Base-by-base conservation (phyloP, 2,113 vertebrate species). In the Penelope pileata region DNA sequence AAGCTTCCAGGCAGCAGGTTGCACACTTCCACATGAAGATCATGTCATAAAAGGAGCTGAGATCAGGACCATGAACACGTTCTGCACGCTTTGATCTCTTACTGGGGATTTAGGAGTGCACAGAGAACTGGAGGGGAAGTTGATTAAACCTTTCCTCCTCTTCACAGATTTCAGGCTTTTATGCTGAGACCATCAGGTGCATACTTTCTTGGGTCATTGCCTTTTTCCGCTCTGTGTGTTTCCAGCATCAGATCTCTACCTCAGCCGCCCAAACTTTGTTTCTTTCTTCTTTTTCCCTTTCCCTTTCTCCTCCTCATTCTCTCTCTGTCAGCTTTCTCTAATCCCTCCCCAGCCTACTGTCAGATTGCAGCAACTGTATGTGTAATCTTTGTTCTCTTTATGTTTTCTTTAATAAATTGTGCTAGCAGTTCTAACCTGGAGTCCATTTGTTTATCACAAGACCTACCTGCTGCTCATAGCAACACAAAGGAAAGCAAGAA, bases 161-260 rank as follows among this genome's bases (percentile, higher is more conserved):
- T 89, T 60, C 54, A 59, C 48, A 47, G 14, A 53, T 84, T 86
- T 86, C 60, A 54, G 83, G 78, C 47, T 96, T 87, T 94, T 64
- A 69, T 64, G 64, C 83, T 50, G 34, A 68, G 68, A 75, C 75
- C 90, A 91, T 92, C 91, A 93, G 86, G 84, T 94, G 94, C 88
- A 64, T 95, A 51, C 51, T 96, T 97, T 95, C 92, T 85, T 82
- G 68, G 86, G 66, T 93, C 95, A 80, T 83, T 96, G 94, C 60
- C 90, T 95, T 88, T 87, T 90, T 83, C 78, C 8, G 6, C 84
- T 83, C 76, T 5, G 3, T 69, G 77, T 91, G 83, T 92, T 88
- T 96, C 88, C 94, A 95, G 83, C 89, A 62, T 93, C n/a, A 43
- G 51, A 86, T 95, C 92, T 83, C 56, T 83, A 45, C 76, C 42